Evolutionary conservation across 2,113 vertebrate species (phyloP), one percentile per base, ranked within the genome.

Genomic region (Fregetta grallaria): DNA sequence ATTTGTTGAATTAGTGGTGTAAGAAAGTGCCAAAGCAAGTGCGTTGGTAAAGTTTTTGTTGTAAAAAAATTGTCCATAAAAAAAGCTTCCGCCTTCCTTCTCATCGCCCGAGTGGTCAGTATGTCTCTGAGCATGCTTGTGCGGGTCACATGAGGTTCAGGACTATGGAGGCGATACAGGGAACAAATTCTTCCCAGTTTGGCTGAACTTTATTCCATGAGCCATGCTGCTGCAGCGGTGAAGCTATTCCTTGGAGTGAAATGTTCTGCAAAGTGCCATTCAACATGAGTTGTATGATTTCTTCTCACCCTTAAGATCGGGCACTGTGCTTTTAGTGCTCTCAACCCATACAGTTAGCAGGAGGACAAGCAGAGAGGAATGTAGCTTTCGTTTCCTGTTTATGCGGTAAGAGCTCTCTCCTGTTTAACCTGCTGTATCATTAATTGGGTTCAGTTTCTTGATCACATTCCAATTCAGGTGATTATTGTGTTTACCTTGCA

Each of bases 401-500:
- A 15, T 32, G 15, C 5, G 0, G 40, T 30, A 25, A 65, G 29
- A 86, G 7, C 27, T 52, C 20, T 44, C 36, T 88, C 56, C 50
- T 2, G 0, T 56, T 77, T 58, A 66, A n/a, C 62, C 52, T 44
- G 32, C 49, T 55, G 13, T 49, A 19, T 34, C 32, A 22, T 83
- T 79, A 88, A 34, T 45, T 67, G 44, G 19, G 19, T 53, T 86
- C 34, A 3, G 26, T 79, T 88, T 88, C 76, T 79, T 80, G 62
- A 40, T 49, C 62, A 16, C 38, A 29, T 88, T 96, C 52, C 44
- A 93, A 4, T 47, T 72, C 68, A 75, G 23, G 29, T 21, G 23
- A 59, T 79, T 86, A 72, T 68, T 91, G 7, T 71, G 44, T 90
- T 93, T 92, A 40, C 49, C 9, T 79, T 91, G n/a, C 38, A 89